These are phyloP conservation scores for Lapara coniferarum DNA, from an alignment of 2,888 invertebrate genomes.

Conservation along the genomic window DNA sequence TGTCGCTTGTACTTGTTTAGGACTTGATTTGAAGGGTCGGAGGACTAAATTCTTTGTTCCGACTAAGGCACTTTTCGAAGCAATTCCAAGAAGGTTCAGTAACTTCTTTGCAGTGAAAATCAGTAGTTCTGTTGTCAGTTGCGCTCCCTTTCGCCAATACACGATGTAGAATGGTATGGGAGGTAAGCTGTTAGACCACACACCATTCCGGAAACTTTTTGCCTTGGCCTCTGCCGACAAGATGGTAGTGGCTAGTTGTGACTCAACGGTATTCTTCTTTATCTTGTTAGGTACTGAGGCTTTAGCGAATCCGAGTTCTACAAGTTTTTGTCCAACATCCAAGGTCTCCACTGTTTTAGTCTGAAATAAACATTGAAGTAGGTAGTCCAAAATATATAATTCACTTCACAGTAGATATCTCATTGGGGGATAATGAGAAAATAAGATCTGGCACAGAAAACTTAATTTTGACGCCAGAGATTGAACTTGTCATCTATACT, in stretches of 20 bases:
- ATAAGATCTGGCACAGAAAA: too few species aligned
- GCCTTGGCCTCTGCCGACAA: slow-evolving; percentile 72
- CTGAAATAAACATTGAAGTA: slow-evolving; percentile 53
- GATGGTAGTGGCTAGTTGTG: slow-evolving; percentile 65
- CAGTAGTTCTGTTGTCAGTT: slow-evolving; percentile 49
- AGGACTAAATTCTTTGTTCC: slow-evolving; percentile 62
- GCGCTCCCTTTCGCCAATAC: slow-evolving; percentile 69
- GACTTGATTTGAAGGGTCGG: slow-evolving; percentile 56
- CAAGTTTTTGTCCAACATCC: slow-evolving; percentile 73
- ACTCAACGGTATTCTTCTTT: slow-evolving; percentile 68
- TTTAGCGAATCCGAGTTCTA: slow-evolving; percentile 78
- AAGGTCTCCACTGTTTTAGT: slow-evolving; percentile 68
- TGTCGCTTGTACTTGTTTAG: slow-evolving; percentile 68
- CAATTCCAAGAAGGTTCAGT: slow-evolving; percentile 51
- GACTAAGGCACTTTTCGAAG: slow-evolving; percentile 58
- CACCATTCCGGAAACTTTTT: slow-evolving; percentile 67
- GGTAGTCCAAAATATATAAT: background rate
- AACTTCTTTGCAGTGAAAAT: slow-evolving; percentile 55
- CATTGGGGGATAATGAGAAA: too few species aligned
- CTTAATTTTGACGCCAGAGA: too few species aligned
- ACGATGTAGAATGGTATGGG: slow-evolving; percentile 67
- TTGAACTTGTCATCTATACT: too few species aligned
- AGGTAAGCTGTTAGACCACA: slow-evolving; percentile 76
- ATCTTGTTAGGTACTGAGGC: slow-evolving; percentile 62
- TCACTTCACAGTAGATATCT: too few species aligned